A percentile compares a stretch with the other conserved stretches of the same genome.
phyloP scores from a whole-genome alignment of 23 tunicate species.

The Ascidia mentula region DNA sequence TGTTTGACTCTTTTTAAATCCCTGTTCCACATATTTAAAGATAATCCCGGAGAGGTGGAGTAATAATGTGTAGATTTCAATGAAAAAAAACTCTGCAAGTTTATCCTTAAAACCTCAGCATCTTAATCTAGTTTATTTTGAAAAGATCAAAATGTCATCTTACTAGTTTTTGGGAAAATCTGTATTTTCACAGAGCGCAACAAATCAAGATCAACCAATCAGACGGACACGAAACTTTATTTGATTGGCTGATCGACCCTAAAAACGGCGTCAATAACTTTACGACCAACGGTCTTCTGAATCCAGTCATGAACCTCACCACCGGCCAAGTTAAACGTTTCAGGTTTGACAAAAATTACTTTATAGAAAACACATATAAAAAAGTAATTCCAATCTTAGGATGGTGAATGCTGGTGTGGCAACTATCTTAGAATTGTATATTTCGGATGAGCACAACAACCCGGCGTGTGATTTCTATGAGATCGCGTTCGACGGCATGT shows the following conservation, averaged over 20 bases:
- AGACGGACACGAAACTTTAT: background rate
- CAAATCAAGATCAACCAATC: background rate
- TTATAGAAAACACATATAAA: background rate
- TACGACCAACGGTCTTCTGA: conserved; percentile 73
- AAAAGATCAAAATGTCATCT: no score
- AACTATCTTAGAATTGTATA: conserved; percentile 24
- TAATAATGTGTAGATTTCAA: no score
- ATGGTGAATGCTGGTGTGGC: conserved; percentile 82
- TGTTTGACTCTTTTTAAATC: no score
- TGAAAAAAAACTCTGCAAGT: no score
- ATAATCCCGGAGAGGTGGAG: no score
- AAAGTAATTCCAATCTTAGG: background rate
- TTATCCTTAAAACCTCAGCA: no score
- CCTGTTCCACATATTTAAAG: no score
- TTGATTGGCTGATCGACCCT: conserved; percentile 23
- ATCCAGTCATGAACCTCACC: conserved; percentile 22
- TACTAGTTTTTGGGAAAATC: no score
- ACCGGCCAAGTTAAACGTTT: conserved; percentile 66
- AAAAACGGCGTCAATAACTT: conserved; percentile 36
- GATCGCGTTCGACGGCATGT: conserved; percentile 67
- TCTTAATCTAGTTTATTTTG: no score
- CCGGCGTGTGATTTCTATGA: conserved; percentile 39
- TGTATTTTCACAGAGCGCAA: background rate
- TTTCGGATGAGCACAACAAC: conserved; percentile 7
- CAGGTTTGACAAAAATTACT: conserved; percentile 36